phyloP scores from a whole-genome alignment of 2,113 vertebrate species.

The Gymnarchus niloticus region DNA sequence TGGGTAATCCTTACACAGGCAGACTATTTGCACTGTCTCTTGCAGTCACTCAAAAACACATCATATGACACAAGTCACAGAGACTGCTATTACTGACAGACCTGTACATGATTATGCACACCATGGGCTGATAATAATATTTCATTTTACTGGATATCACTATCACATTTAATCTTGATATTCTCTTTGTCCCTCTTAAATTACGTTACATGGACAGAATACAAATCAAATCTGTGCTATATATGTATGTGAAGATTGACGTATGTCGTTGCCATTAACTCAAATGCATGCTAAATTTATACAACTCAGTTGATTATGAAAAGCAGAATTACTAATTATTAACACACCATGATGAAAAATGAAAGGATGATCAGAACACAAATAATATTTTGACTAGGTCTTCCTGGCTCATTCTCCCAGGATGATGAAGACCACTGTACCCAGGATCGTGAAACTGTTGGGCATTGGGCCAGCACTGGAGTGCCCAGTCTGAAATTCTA shows the following conservation, averaged over 20 bases:
- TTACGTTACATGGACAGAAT: background rate
- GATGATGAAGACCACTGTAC: slow-evolving; percentile 48
- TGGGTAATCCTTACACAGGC: background rate
- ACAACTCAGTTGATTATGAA: background rate
- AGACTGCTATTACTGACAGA: background rate
- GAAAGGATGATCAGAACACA: background rate
- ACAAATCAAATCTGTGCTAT: background rate
- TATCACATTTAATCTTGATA: background rate
- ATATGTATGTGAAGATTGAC: background rate
- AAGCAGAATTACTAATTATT: background rate
- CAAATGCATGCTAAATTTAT: no score
- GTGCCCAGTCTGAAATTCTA: slow-evolving; percentile 46
- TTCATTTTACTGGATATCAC: background rate
- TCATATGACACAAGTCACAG: background rate
- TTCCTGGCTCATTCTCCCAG: slow-evolving; percentile 47
- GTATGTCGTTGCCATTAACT: background rate
- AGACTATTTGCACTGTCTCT: background rate
- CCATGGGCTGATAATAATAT: background rate
- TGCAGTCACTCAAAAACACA: background rate
- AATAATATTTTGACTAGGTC: slow-evolving; percentile 33
- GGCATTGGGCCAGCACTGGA: slow-evolving; percentile 47
- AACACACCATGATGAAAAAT: background rate
- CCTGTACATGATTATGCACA: background rate
- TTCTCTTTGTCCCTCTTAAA: background rate
- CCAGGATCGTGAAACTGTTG: slow-evolving; percentile 50